phyloP scores from a whole-genome alignment of 2,888 invertebrate genomes.

The Metalampra italica region DNA sequence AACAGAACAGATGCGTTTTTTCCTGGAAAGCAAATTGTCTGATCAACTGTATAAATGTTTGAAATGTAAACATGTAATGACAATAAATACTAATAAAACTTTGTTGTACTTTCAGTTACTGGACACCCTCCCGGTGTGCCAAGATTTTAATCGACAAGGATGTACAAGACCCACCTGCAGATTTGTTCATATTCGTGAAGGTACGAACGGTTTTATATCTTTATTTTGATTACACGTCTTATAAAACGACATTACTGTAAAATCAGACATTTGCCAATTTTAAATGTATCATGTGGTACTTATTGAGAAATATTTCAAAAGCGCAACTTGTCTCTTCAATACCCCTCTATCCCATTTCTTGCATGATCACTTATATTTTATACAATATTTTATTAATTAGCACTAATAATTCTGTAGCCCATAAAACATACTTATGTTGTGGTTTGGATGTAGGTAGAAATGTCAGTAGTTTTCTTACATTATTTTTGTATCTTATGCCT shows the following conservation, averaged over 20 bases:
- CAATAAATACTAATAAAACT: slow-evolving; percentile 47
- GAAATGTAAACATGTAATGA: slow-evolving; percentile 22
- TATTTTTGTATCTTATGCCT: not conserved
- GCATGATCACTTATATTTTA: slow-evolving; percentile 14
- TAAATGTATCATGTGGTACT: not conserved
- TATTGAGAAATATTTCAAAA: not conserved
- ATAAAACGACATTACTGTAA: not conserved
- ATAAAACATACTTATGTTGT: not conserved
- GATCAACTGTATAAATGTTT: slow-evolving; percentile 41
- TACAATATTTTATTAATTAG: slow-evolving; percentile 4
- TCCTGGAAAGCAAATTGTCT: slow-evolving; percentile 4
- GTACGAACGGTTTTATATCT: slow-evolving; percentile 60
- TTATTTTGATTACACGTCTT: not conserved
- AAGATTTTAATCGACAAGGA: slow-evolving; percentile 99
- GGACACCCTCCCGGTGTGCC: slow-evolving; percentile 99
- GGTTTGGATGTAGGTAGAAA: not conserved
- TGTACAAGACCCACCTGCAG: slow-evolving; percentile 98
- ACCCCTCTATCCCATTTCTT: slow-evolving; percentile 13
- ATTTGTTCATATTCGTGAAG: slow-evolving; percentile 98
- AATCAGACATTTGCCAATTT: not conserved
- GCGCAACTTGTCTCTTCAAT: not conserved
- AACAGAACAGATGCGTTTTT: not conserved
- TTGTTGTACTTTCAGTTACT: slow-evolving; percentile 91
- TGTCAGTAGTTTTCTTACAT: not conserved
- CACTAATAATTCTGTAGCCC: not conserved